phyloP scores from a whole-genome alignment of 2,797 vertebrate genomes.

The Limnodromus scolopaceus region DNA sequence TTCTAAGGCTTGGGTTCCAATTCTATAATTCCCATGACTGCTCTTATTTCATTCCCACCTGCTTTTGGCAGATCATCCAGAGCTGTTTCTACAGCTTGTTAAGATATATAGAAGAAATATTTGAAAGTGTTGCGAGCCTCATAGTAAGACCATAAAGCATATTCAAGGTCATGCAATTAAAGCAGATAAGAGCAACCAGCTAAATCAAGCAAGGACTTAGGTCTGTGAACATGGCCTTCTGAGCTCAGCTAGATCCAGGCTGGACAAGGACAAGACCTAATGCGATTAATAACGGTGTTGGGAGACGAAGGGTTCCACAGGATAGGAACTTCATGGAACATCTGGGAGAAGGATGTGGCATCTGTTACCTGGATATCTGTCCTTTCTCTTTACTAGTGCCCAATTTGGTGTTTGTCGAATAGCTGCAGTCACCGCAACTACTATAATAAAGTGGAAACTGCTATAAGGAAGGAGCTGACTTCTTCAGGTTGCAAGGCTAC shows the following conservation, averaged over 20 bases:
- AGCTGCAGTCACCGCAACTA: neutral
- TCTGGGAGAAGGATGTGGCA: neutral
- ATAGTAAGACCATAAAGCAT: neutral
- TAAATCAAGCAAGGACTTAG: neutral
- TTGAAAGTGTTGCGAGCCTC: neutral
- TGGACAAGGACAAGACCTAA: neutral
- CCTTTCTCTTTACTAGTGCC: neutral
- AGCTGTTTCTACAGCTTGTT: neutral
- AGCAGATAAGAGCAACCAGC: neutral
- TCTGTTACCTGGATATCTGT: fast-evolving
- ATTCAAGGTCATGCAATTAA: neutral
- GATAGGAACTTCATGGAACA: neutral
- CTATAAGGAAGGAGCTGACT: neutral
- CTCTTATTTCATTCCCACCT: neutral
- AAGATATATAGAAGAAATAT: neutral
- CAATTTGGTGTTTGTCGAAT: neutral
- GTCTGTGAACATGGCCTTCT: neutral
- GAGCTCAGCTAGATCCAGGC: neutral
- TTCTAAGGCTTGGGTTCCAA: neutral
- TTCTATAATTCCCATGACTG: neutral
- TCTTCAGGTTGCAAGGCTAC: neutral
- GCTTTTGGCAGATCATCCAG: neutral
- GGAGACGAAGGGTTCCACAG: neutral
- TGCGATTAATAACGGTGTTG: fast-evolving
- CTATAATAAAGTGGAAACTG: neutral